Base-by-base conservation (phyloP, 2,113 vertebrate genomes). In the Leptocoma aspasia region DNA sequence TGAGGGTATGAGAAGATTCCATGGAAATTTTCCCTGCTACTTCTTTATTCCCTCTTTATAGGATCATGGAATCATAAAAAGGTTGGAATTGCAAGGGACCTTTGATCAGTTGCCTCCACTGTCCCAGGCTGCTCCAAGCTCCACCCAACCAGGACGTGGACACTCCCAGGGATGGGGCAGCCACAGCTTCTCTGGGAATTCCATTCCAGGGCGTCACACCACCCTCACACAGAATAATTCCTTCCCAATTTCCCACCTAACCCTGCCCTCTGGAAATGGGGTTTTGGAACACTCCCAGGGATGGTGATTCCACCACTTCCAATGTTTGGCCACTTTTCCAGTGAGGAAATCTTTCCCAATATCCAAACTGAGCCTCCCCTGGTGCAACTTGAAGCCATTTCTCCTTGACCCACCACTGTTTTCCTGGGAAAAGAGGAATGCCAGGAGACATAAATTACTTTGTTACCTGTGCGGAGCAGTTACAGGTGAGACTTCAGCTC, bases 161-260 rank as follows among this genome's bases (percentile, higher is more conserved):
- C 5, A 4, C 17, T 42, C 49, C 41, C 71, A 63, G 26, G 17
- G 47, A 19, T 54, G 30, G 21, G 5, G 7, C 26, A 76, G 63
- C 47, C 63, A 35, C 47, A 54, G 17, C 5, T 68, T 47, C 70
- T 61, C 30, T 19, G 41, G 47, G 14, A 21, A 61, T 27, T 21
- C 7, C 33, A 7, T 37, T 19, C 37, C 60, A 66, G 21, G 6
- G 2, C 1, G 0, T 53, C 69, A 4, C 69, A 4, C 24, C 24
- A 30, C 24, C 20, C 35, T 42, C n/a, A 2, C 14, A 41, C 0
- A 2, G 20, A 68, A 41, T 4, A 68, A 42, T 54, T 47, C 17
- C 21, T 47, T 76, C 47, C 70, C 87, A 47, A 16, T 7, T 31
- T 69, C 30, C 70, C n/a, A 27, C 2, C 24, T 10, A 31, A 9